Base-by-base conservation (phyloP, 2,888 invertebrate species). In the Epinotia demarniana region DNA sequence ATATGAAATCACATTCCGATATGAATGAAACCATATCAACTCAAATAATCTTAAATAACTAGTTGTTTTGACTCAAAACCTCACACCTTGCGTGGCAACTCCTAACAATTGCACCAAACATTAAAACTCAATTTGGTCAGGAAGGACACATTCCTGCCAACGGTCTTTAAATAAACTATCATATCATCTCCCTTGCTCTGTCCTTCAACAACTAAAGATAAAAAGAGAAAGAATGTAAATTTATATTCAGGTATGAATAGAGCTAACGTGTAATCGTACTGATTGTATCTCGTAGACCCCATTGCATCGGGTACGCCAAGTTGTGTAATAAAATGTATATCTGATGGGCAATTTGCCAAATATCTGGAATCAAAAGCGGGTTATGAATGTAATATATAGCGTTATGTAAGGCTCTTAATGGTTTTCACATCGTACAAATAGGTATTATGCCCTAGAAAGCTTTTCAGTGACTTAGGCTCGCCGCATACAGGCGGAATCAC, bases 301-400 rank as follows among this genome's bases (percentile, higher is more conserved):
- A 71, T 67, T 75, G 75, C 75, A 63, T 6, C 63, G 58, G 33
- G 57, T 57, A 46, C 43, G 18, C 71, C 75, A 67, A 75, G 75
- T 75, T 67, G 61, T 46, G 75, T 66, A 75, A 72, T 75, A 75
- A 75, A 66, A 64, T n/a, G 70, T 75, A 60, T 71, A 75, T 72
- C 72, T 72, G 71, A 75, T 67, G 61, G 75, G 75, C 71, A 72
- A 75, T 72, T 72, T 67, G 75, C 75, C 75, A 75, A 69, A 75
- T 72, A 75, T 75, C 67, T 72, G 67, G 61, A 60, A 61, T 61
- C 57, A 55, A 71, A 39, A 57, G 62, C 43, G 55, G 62, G 55
- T 19, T 46, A 43, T 39, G 58, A 27, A 46, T 55, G 43, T 69
- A 46, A 46, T 60, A n/a, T 60, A 67, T 9, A 57, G 12, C 18